Base-by-base conservation (phyloP, 2,888 invertebrate genomes). In the Agrotis exclamationis region DNA sequence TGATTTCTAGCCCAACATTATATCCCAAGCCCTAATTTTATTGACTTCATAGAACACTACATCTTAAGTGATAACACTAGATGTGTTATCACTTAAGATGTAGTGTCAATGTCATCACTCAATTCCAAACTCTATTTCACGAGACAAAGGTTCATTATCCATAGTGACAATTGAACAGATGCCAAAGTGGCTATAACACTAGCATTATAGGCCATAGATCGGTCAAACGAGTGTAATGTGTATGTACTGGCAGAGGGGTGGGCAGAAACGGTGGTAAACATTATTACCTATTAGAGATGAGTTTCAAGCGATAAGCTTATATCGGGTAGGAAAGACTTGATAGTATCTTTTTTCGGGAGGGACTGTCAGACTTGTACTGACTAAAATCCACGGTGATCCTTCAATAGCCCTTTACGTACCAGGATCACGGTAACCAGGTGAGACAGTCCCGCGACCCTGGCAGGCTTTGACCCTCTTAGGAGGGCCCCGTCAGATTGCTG, bases 151-250 rank as follows among this genome's bases (percentile, higher is more conserved):
- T 67, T 59, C 45, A n/a, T 68, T 74, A 59, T 82, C 45, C 51
- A 13, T 20, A 22, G 45, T 20, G 33, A 51, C 53, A 58, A 72
- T 54, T 71, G 59, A 48, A 28, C 44, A 73, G 59, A 74, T 67
- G 51, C 58, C 66, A 64, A 77, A 78, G 76, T 76, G 64, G 70
- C 65, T 68, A 63, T 72, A 72, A 74, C 72, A 76, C 57, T 79
- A 74, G 72, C 66, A 72, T 82, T 69, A 74, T 79, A 74, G 80
- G 70, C 72, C 68, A 62, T 74, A 79, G 76, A 83, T 83, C 85
- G 85, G 83, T 83, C 80, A 82, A 79, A 85, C 70, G 85, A 85
- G 71, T 83, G 69, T 82, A 78, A 80, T 82, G 57, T 63, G 62
- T 79, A 48, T 74, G 79, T 85, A 85, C 83, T 62, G 73, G 50